Conservation (phyloP, 2,888 invertebrate species). For the Linhomoeus sp. region DNA sequence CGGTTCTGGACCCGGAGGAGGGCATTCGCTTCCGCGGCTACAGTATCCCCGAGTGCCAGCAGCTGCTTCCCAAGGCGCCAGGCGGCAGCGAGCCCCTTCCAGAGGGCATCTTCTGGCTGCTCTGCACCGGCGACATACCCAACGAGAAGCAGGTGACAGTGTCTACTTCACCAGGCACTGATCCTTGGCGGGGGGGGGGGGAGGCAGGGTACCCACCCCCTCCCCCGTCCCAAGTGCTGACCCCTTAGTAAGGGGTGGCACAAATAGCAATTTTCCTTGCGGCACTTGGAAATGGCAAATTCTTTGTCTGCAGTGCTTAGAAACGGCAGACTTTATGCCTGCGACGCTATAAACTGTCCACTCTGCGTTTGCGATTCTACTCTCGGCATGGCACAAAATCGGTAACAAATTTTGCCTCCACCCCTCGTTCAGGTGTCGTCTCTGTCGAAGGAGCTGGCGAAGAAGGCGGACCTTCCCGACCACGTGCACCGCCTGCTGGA, state of each 20-base stretch:
- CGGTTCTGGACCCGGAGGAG: conserved; percentile 78
- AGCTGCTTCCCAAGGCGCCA: conserved; percentile 56
- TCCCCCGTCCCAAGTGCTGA: too few relatives aligned
- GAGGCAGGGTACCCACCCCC: too few relatives aligned
- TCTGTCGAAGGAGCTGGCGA: conserved; percentile 60
- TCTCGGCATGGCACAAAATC: too few relatives aligned
- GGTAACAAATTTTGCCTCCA: conserved; percentile 12
- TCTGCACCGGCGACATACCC: conserved; percentile 70
- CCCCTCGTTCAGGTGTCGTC: conserved; percentile 30
- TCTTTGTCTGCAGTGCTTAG: too few relatives aligned
- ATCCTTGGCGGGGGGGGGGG: too few relatives aligned
- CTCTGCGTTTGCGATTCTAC: too few relatives aligned
- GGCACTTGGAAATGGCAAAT: too few relatives aligned
- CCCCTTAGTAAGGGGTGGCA: too few relatives aligned
- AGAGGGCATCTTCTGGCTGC: conserved; percentile 80
- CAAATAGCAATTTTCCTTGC: too few relatives aligned
- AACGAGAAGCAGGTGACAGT: conserved; percentile 57
- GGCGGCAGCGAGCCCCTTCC: conserved; percentile 66
- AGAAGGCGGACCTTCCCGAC: conserved; percentile 64
- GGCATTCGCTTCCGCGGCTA: conserved; percentile 83
- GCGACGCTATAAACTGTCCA: too few relatives aligned
- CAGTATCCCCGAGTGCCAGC: conserved; percentile 77
- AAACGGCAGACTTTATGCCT: too few relatives aligned
- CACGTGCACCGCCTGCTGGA: conserved; percentile 83
- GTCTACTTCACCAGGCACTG: too few relatives aligned